These are phyloP conservation scores for Cotesia vestalis DNA, from an alignment of 1,140 invertebrate species.

Conservation along the genomic window DNA sequence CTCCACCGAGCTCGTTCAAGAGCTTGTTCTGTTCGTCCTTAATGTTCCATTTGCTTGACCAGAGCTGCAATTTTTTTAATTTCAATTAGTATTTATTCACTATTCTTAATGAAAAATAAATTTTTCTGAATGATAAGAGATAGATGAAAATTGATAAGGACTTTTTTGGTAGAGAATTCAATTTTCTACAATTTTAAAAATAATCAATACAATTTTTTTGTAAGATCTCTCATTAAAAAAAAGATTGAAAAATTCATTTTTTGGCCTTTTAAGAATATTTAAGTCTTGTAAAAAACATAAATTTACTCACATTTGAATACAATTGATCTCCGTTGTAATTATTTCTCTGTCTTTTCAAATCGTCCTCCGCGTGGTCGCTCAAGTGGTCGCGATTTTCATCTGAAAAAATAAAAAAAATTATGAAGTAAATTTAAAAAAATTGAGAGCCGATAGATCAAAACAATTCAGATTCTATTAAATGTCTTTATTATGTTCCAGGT, in stretches of 20 bases:
- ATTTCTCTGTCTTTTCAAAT: constrained; percentile 83
- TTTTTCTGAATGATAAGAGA: too few species aligned
- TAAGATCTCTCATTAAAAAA: too few species aligned
- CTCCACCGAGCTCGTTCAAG: constrained; percentile 78
- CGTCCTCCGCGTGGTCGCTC: constrained; percentile 84
- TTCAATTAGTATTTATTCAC: background rate
- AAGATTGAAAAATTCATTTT: background rate
- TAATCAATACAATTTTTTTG: too few species aligned
- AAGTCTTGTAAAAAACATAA: background rate
- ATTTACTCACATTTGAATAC: constrained; percentile 82
- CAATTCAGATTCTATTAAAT: constrained; percentile 65
- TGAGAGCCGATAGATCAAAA: constrained; percentile 62
- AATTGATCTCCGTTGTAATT: constrained; percentile 91
- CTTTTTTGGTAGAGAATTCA: too few species aligned
- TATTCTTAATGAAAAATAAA: constrained; percentile 36
- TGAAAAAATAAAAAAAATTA: constrained; percentile 57
- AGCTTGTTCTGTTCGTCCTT: constrained; percentile 85
- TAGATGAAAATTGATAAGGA: too few species aligned
- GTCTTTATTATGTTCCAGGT: constrained; percentile 61
- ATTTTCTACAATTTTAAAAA: too few species aligned
- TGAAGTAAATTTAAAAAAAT: constrained; percentile 49
- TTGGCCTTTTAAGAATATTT: background rate
- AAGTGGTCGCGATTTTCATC: constrained; percentile 83
- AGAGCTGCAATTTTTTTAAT: constrained; percentile 71
- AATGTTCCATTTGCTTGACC: constrained; percentile 87